Conservation (phyloP, 2,888 invertebrate species). For the Acleris sparsana region DNA sequence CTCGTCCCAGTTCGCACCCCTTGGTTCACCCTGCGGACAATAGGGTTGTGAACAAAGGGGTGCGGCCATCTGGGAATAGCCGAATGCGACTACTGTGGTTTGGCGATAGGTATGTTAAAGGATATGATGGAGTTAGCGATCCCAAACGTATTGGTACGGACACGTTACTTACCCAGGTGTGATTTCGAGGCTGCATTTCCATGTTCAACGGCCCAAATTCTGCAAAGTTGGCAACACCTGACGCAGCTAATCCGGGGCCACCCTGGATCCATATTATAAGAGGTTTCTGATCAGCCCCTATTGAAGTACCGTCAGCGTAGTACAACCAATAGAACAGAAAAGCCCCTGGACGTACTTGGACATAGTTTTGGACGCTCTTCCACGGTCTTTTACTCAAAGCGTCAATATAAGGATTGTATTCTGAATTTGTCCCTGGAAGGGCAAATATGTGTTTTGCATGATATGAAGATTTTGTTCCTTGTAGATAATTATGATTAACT, state of each 20-base stretch:
- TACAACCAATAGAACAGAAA: conserved; percentile 96
- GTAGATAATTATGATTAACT: no score
- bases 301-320: conserved; percentile 86
- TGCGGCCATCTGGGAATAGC: no score
- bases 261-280: conserved; percentile 95
- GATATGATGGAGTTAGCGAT: no score
- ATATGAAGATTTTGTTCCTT: background rate
- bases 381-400: conserved; percentile 53
- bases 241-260: conserved; percentile 92
- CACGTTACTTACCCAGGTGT: conserved; percentile 87
- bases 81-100: no score
- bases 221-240: conserved; percentile 93
- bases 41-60: no score
- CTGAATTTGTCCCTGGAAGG: conserved; percentile 40
- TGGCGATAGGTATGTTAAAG: no score
- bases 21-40: no score
- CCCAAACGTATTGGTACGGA: background rate
- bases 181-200: conserved; percentile 85
- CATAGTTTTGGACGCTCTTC: conserved; percentile 87
- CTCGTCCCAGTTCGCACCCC: no score
- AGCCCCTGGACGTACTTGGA: conserved; percentile 88
- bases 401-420: conserved; percentile 59
- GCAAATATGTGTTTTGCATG: background rate
- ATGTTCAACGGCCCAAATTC: conserved; percentile 91
- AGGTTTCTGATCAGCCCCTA: conserved; percentile 84